Base-by-base conservation (phyloP, 1,140 invertebrate genomes). In the Agrilus planipennis region DNA sequence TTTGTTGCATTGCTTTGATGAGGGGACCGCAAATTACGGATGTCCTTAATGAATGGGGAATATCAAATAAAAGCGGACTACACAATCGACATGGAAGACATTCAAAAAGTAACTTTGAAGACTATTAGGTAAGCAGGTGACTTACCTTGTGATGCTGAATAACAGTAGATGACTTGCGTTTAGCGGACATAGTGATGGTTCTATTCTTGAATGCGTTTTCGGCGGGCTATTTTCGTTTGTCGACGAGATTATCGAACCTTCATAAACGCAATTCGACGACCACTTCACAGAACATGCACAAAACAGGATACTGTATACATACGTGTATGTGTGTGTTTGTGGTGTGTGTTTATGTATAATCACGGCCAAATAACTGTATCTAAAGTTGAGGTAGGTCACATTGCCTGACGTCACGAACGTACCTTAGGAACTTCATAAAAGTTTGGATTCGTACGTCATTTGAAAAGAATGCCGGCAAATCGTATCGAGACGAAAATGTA, bases 71-170 rank as follows among this genome's bases (percentile, higher is more conserved):
- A n/a, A n/a, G n/a, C n/a, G n/a, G n/a, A n/a, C n/a, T n/a, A n/a
- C n/a, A n/a, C n/a, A n/a, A n/a, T n/a, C n/a, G n/a, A n/a, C n/a
- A n/a, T n/a, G n/a, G n/a, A n/a, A n/a, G n/a, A n/a, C n/a, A n/a
- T n/a, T n/a, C n/a, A n/a, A n/a, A n/a, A n/a, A n/a, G n/a, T n/a
- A n/a, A n/a, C n/a, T n/a, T n/a, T n/a, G n/a, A n/a, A n/a, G n/a
- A n/a, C n/a, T n/a, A n/a, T n/a, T n/a, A n/a, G n/a, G n/a, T n/a
- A n/a, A n/a, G n/a, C n/a, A n/a, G n/a, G n/a, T n/a, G n/a, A n/a
- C 53, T 68, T 61, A 72, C 70, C 70, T 72, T 72, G 60, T 70
- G 70, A 59, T 71, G 70, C 58, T 71, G 70, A 59, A 72, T 71
- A 56, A 70, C 67, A 56, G 69, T 67, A 56, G 68, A 70, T 57